Conservation (phyloP, 2,113 vertebrate genomes). For the Chionis minor region DNA sequence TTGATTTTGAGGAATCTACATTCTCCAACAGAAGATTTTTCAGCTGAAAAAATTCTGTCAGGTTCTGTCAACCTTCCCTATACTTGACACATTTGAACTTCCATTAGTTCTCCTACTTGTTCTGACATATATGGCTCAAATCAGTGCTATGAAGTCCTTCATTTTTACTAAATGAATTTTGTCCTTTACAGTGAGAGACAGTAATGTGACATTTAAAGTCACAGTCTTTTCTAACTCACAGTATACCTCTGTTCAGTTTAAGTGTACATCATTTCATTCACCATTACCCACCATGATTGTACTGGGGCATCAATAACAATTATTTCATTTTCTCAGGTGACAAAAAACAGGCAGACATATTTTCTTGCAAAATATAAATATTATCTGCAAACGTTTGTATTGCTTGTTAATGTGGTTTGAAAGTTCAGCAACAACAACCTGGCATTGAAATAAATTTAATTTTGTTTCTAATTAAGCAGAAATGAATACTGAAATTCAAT, state of each 20-base stretch:
- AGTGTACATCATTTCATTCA: neutral
- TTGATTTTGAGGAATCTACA: neutral
- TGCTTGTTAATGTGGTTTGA: neutral
- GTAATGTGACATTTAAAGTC: neutral
- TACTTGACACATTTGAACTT: neutral
- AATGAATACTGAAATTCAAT: conserved; percentile 24
- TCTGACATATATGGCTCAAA: neutral
- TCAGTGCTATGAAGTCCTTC: neutral
- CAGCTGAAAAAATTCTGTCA: neutral
- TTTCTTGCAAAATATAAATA: neutral
- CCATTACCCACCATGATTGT: neutral
- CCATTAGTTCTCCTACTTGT: neutral
- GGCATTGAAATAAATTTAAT: neutral
- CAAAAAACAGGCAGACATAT: neutral
- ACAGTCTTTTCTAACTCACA: neutral
- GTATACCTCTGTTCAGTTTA: neutral
- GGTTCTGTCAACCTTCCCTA: neutral
- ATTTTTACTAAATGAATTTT: neutral
- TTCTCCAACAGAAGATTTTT: neutral
- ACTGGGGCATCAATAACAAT: neutral
- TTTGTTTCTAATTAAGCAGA: conserved; percentile 36
- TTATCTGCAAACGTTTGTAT: neutral
- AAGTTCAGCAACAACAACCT: neutral
- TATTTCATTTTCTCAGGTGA: neutral
- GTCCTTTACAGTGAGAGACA: neutral